Base-by-base conservation (phyloP, 2,113 vertebrate genomes). In the Glaucidium brasilianum region DNA sequence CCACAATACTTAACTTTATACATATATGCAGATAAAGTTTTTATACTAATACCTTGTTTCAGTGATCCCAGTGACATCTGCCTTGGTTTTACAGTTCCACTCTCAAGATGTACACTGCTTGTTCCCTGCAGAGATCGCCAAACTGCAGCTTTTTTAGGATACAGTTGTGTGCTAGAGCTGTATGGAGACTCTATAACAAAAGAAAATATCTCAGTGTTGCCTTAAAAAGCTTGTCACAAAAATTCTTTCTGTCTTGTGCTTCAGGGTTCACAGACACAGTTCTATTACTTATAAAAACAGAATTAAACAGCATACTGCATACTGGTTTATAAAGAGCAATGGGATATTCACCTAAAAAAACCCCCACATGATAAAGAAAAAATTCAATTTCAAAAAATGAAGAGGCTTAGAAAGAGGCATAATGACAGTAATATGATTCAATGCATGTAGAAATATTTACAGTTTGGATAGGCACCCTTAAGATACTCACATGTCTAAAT, bases 161-260 rank as follows among this genome's bases (percentile, higher is more conserved):
- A 98, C 77, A 98, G 53, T 27, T 97, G 98, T 84, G 98, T 94
- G 88, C 98, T 99, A 39, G 98, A 98, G 90, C 98, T 96, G 95
- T 99, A 99, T 6, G 99, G 99, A 79, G 99, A 99, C 94, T 98
- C 99, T 99, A 3, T 32, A 97, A 55, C 16, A 88, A 94, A 60
- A 81, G 41, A 69, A 96, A 34, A 15, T 2, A 56, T 7, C 45
- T 96, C 30, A 92, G 59, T 3, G 0, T 18, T 56, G 77, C 29
- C 53, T 47, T 89, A 34, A 74, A 62, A 63, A 66, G 43, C 56
- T 89, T 35, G 34, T 78, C 69, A 88, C 34, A 67, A 53, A 59
- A 88, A 56, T 13, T 49, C 10, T 55, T 39, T 18, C 34, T 79
- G 45, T 76, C 49, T 52, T 29, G 11, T 22, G 58, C 27, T 63